Evolutionary conservation across 2,113 vertebrate genomes (phyloP).

Genomic region (Laterallus jamaicensis): DNA sequence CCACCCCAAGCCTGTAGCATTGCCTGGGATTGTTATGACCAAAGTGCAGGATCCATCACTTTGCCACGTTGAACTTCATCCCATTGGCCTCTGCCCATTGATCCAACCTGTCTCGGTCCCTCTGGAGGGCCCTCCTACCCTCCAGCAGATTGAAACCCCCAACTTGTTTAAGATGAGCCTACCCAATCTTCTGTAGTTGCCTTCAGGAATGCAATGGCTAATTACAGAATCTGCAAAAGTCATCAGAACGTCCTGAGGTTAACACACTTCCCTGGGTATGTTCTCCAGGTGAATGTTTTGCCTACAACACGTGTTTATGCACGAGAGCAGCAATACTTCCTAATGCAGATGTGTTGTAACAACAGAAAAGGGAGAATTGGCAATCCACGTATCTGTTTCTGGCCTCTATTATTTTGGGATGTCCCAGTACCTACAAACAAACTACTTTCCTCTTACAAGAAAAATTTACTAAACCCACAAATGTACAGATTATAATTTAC

Average conservation of each 20-base stretch:
- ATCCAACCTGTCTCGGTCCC: too few species aligned
- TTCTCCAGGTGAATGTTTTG: neutral
- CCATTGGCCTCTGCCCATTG: too few species aligned
- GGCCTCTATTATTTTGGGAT: neutral
- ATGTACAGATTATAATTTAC: accelerated
- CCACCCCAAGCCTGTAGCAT: too few species aligned
- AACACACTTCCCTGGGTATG: neutral
- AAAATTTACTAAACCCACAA: neutral
- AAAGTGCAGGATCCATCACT: too few species aligned
- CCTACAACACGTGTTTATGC: neutral
- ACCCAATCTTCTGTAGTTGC: neutral
- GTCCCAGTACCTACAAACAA: neutral
- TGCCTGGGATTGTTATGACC: too few species aligned
- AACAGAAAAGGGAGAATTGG: neutral
- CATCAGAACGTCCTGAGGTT: neutral
- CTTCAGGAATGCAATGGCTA: neutral
- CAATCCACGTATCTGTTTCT: neutral
- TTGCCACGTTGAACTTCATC: too few species aligned
- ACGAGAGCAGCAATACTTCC: neutral
- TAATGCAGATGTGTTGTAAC: neutral
- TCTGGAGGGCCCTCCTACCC: too few species aligned
- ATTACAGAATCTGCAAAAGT: neutral
- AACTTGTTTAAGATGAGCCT: neutral
- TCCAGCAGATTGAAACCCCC: too few species aligned
- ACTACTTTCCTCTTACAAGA: neutral